These are phyloP conservation scores for Poeciliopsis paucimaculata DNA, from an alignment of 2,797 vertebrate genomes.

Conservation along the genomic window DNA sequence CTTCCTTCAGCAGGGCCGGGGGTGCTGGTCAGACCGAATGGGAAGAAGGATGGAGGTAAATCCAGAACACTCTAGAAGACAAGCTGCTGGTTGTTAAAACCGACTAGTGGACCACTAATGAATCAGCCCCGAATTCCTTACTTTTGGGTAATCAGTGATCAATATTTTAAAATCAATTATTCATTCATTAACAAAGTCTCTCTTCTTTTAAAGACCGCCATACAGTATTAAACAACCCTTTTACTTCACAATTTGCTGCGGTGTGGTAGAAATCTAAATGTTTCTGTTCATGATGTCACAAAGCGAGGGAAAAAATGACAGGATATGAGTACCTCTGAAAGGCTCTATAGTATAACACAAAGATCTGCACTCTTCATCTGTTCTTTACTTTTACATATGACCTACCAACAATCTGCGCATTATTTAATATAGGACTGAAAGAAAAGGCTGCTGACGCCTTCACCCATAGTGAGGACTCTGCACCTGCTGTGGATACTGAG, in stretches of 20 bases:
- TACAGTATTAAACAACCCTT: background rate
- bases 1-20: background rate
- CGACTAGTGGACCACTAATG: background rate
- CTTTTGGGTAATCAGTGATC: background rate
- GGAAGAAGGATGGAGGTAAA: background rate
- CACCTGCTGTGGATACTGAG: constrained; percentile 39
- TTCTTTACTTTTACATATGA: background rate
- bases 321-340: background rate
- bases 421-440: constrained; percentile 76
- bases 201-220: background rate
- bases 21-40: background rate
- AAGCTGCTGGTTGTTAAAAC: background rate
- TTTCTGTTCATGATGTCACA: background rate
- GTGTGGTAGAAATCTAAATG: background rate
- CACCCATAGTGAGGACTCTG: constrained; percentile 35
- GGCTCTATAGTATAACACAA: background rate
- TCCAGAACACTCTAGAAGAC: background rate
- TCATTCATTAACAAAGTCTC: background rate
- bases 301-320: background rate
- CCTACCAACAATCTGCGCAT: constrained; percentile 56
- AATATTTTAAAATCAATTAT: background rate
- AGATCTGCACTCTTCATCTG: background rate
- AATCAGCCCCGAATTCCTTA: background rate
- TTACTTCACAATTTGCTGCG: background rate
- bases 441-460: constrained; percentile 65